Base-by-base conservation (phyloP, 2,113 vertebrate species). In the Strix aluco region DNA sequence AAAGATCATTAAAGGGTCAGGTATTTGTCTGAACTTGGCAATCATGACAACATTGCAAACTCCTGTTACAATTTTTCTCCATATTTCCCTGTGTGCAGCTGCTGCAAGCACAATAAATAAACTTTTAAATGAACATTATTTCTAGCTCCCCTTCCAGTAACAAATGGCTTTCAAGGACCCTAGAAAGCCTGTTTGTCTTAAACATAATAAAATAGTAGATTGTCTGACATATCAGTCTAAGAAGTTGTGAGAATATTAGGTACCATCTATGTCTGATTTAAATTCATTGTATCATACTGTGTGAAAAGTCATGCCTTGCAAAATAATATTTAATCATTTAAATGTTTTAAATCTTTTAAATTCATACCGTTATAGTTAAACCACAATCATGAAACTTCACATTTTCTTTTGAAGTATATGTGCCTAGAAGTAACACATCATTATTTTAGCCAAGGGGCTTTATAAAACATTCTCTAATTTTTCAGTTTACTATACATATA, bases 301-400 rank as follows among this genome's bases (percentile, higher is more conserved):
- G 81, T 81, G 65, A 78, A 71, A 92, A 89, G 47, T 81, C 38
- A 25, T 52, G 7, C 74, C 85, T 78, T 92, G 19, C 18, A 63
- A 91, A 96, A 84, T 66, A 70, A 71, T 85, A 79, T 74, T 92
- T 93, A 90, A 78, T 86, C 15, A 42, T 81, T 85, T 62, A 54
- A 74, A 77, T 67, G 2, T 75, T 84, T 58, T 51, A 61, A 55
- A 69, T 88, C 13, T 78, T 93, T 95, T 52, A 52, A 78, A 66
- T 83, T 78, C 5, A 34, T 84, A 84, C 57, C 4, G 0, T 86
- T 90, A 36, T 15, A 86, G 49, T 89, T 87, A 74, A 94, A 78
- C 21, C 14, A 47, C 70, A 91, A 51, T 25, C 20, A 61, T 52
- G 63, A 77, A 92, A 52, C 27, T 65, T 92, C 58, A 77, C 29